Percentiles rank a stretch among this genome's conserved stretches.
phyloP scores from a whole-genome alignment of 2,888 invertebrate genomes.

The Palloptera scutellata region DNA sequence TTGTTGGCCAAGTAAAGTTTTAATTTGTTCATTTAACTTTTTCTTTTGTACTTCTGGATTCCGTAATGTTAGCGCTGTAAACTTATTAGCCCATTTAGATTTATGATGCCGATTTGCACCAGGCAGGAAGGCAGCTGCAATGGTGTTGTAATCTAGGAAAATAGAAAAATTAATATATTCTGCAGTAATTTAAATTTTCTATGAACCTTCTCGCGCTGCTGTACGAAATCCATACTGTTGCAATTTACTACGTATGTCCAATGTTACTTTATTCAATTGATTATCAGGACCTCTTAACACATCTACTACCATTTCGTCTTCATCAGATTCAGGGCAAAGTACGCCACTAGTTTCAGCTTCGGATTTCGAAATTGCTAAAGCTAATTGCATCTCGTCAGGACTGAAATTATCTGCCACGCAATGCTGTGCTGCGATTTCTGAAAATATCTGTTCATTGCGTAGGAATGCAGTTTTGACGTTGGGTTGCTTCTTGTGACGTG shows the following conservation, averaged over 20 bases:
- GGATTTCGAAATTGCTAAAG: conserved; percentile 73
- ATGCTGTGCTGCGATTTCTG: conserved; percentile 59
- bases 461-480: conserved; percentile 57
- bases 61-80: conserved; percentile 59
- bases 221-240: conserved; percentile 70
- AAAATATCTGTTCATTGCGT: conserved; percentile 58
- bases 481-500: conserved; percentile 49
- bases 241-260: conserved; percentile 66
- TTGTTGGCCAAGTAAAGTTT: conserved; percentile 48
- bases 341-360: conserved; percentile 49
- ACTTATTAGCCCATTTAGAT: conserved; percentile 60
- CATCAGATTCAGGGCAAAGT: conserved; percentile 29
- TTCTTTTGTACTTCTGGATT: conserved; percentile 49
- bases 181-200: not conserved
- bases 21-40: conserved; percentile 49
- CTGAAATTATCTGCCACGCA: conserved; percentile 67
- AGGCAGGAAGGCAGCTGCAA: conserved; percentile 45
- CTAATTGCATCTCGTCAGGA: conserved; percentile 73
- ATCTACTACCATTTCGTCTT: conserved; percentile 35
- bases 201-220: conserved; percentile 51
- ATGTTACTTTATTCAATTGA: conserved; percentile 39
- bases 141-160: conserved; percentile 50
- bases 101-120: conserved; percentile 43
- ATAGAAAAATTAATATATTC: conserved; percentile 8
- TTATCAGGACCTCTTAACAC: conserved; percentile 30